Conservation (phyloP, 2,797 vertebrate species). For the Strix occidentalis region DNA sequence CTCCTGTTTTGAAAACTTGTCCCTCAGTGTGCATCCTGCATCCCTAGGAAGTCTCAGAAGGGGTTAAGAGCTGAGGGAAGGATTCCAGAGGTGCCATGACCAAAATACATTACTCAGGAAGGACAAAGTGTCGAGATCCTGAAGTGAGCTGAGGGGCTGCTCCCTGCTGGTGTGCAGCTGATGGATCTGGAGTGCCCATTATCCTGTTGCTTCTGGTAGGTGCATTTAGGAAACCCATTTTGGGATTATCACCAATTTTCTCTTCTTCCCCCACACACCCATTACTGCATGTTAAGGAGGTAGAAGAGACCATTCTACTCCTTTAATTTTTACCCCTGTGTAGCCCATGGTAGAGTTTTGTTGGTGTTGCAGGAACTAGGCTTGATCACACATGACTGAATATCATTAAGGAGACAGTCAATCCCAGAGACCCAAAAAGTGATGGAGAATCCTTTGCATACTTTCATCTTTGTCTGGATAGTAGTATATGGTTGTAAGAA, state of each 20-base stretch:
- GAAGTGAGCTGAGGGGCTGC: neutral
- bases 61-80: neutral
- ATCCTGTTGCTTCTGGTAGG: neutral
- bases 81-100: neutral
- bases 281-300: neutral
- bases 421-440: neutral
- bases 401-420: neutral
- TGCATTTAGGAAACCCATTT: neutral
- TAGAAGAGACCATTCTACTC: neutral
- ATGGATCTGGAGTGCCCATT: neutral
- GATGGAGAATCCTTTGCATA: neutral
- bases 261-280: neutral
- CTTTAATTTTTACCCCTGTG: neutral
- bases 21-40: rapidly evolving
- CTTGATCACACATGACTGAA: neutral
- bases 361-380: neutral
- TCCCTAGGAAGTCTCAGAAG: neutral
- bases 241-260: neutral
- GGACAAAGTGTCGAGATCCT: neutral
- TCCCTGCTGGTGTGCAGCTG: neutral
- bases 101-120: neutral
- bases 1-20: neutral
- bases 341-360: neutral
- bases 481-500: neutral
- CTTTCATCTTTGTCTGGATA: neutral